Evolutionary conservation across 2,113 vertebrate species (phyloP), one percentile per base, ranked within the genome.

Genomic region (Trematomus loennbergii): DNA sequence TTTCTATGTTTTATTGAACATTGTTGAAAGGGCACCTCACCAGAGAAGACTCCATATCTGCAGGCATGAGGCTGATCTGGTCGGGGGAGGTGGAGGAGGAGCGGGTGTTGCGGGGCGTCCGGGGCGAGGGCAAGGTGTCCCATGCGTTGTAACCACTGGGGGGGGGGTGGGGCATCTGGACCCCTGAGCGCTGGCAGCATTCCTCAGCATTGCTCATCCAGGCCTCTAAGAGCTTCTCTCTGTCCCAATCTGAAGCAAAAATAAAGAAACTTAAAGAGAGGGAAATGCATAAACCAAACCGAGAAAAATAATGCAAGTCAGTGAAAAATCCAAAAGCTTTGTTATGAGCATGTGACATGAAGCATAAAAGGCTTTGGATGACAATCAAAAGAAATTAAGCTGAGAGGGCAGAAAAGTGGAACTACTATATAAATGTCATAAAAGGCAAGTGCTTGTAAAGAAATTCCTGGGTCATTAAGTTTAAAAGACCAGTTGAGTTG

Each of bases 181-280:
- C 96, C 16, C 98, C 97, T 2, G 98, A 99, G 18, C 98, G 97
- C 87, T 99, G 98, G 94, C 98, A 99, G 93, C 97, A 99, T 55
- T 95, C 96, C 89, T 98, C 97, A 0, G 98, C 96, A 72, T 98
- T 97, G 62, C 94, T 96, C 98, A 99, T 99, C 98, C 98, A 99
- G 15, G 97, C 98, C 92, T 99, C 98, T 55, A 99, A 95, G 75
- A 99, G 94, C 90, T 99, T 98, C 92, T 99, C 98, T 86, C 97
- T 95, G 94, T 99, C 98, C 98, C 98, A 99, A 86, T 99, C 98
- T 99, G 88, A 59, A 16, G 25, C 17, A n/a, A 82, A 85, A 66
- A 68, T 50, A 48, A 70, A 57, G 3, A 49, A n/a, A 40, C n/a
- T 49, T 49, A 50, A 72, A 66, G 20, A 64, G 43, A 48, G 12